Base-by-base conservation (phyloP, 2,888 invertebrate genomes). In the Cactoblastis cactorum region DNA sequence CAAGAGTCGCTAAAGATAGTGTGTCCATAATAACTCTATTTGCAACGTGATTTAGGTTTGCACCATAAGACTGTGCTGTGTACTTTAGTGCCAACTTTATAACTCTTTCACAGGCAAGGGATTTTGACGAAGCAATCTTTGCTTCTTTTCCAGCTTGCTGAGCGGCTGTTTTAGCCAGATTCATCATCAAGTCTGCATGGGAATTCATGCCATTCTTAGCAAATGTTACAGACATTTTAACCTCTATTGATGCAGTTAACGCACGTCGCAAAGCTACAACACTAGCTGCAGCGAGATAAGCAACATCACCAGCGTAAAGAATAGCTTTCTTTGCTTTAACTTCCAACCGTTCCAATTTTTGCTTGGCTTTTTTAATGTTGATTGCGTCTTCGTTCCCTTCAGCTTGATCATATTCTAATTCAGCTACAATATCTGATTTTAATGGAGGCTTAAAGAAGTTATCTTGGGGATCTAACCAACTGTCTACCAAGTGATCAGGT, bases 91-190 rank as follows among this genome's bases (percentile, higher is more conserved):
- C 89, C 34, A 87, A 61, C 62, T 88, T 88, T 14, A 82, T 81
- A 0, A 88, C 83, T 12, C 83, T 67, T 58, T 88, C 88, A 53
- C 86, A 82, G 1, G 85, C 83, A 19, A 86, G 61, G 4, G 89
- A 82, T 58, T 88, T 88, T 0, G 88, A 87, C 0, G 81, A 67
- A 1, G 89, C 89, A 62, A 77, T 83, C 58, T 81, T 88, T 11
- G 89, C 89, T 63, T 89, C 88, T 63, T 89, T 89, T 0, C 88
- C 88, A 22, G 88, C 89, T 66, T 89, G 88, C 55, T 89, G 88
- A 4, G 89, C 89, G 12, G 89, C 89, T 4, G 88, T 87, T 54
- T 84, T 88, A 0, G 89, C 89, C 50, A 89, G 72, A 66, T 87
- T 89, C 88, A 87, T 87, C 89, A 89, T 89, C 49, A 89, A 61